Conservation (phyloP, 1,140 invertebrate species). For the Achroia grisella region DNA sequence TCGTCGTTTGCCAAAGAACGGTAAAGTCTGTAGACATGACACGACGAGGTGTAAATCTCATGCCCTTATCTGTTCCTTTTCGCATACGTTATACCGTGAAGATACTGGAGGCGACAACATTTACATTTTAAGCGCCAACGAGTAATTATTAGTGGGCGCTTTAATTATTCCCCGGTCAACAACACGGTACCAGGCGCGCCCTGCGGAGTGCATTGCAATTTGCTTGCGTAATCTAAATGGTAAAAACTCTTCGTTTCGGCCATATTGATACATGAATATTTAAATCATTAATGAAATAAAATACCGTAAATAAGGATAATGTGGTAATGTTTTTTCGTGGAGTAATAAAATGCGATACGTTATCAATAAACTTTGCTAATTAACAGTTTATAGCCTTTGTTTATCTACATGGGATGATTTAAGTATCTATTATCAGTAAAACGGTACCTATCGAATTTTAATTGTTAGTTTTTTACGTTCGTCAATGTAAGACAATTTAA, state of each 20-base stretch:
- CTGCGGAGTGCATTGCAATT: slow-evolving; percentile 51
- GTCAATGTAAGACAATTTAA: too few relatives aligned
- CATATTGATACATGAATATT: slow-evolving; percentile 3
- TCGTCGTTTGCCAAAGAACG: slow-evolving; percentile 24
- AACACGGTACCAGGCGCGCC: slow-evolving; percentile 24
- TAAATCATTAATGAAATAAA: background rate
- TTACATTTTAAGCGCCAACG: slow-evolving; percentile 60
- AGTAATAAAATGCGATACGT: too few relatives aligned
- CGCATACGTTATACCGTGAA: slow-evolving; percentile 50
- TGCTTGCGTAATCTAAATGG: slow-evolving; percentile 57
- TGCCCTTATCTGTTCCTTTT: slow-evolving; percentile 57
- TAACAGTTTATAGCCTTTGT: too few relatives aligned
- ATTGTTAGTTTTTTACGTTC: too few relatives aligned
- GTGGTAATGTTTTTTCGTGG: too few relatives aligned
- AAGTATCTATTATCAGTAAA: too few relatives aligned
- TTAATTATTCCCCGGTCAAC: slow-evolving; percentile 62
- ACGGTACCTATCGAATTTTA: too few relatives aligned
- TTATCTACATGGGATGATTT: too few relatives aligned
- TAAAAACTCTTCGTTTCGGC: slow-evolving; percentile 15
- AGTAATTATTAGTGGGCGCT: slow-evolving; percentile 60
- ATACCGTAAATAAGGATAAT: background rate
- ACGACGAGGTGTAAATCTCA: slow-evolving; percentile 60
- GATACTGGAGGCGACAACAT: slow-evolving; percentile 64
- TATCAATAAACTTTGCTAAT: too few relatives aligned
- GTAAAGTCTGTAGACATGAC: slow-evolving; percentile 43